A percentile compares a stretch with the other conserved stretches of the same genome.
Conservation (phyloP, 2,113 vertebrate species). For the Eubucco bourcierii region DNA sequence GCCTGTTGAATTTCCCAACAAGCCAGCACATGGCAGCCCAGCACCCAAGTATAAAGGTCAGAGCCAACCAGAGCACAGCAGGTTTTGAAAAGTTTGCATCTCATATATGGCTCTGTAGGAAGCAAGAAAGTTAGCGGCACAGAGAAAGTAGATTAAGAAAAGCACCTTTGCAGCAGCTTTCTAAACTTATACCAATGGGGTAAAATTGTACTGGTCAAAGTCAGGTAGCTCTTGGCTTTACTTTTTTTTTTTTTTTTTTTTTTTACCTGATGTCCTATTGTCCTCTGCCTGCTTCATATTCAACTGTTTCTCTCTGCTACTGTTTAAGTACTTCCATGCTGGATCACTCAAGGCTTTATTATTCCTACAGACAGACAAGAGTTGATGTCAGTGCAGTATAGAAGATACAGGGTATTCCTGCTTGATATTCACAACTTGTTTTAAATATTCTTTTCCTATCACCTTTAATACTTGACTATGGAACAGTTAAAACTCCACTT, state of each 20-base stretch:
- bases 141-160: background rate
- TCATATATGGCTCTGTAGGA: background rate
- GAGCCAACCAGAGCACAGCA: background rate
- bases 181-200: background rate
- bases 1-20: background rate
- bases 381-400: background rate
- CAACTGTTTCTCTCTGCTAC: slow-evolving; percentile 90
- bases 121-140: background rate
- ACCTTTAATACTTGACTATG: background rate
- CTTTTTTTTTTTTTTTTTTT: background rate
- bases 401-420: background rate
- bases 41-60: background rate
- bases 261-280: slow-evolving; percentile 85
- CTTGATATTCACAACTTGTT: background rate
- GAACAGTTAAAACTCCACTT: background rate
- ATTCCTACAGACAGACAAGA: slow-evolving; percentile 80
- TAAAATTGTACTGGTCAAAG: background rate
- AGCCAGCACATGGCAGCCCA: background rate
- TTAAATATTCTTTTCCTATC: background rate
- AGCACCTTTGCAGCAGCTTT: background rate
- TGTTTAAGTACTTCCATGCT: slow-evolving; percentile 88
- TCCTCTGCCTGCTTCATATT: slow-evolving; percentile 89
- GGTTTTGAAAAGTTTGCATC: background rate
- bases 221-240: background rate
- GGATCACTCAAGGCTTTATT: slow-evolving; percentile 91